These are phyloP conservation scores for Penaeus chinensis DNA, from an alignment of 1,140 invertebrate genomes.

Conservation along the genomic window DNA sequence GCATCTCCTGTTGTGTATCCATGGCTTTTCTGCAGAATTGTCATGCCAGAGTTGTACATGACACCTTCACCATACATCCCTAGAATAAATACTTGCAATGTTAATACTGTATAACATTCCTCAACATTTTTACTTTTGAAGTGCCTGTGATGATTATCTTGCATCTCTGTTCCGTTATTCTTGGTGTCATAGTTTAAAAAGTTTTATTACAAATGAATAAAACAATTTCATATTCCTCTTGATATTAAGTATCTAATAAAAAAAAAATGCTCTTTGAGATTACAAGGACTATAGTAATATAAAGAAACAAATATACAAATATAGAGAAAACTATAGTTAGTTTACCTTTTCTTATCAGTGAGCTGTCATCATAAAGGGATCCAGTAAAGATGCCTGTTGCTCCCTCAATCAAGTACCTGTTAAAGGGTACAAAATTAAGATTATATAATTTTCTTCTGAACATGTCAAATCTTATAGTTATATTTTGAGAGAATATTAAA, in stretches of 20 bases:
- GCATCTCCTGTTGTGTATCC: constrained; percentile 63
- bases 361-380: constrained; percentile 66
- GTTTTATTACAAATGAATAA: too few species aligned
- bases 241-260: too few species aligned
- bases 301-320: not conserved
- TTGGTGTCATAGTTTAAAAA: not conserved
- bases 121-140: not conserved
- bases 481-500: too few species aligned
- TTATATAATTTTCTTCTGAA: not conserved
- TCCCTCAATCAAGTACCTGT: constrained; percentile 66
- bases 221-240: too few species aligned
- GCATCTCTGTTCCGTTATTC: not conserved
- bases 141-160: not conserved
- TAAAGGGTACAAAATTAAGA: not conserved
- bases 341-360: constrained; percentile 61
- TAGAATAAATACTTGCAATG: constrained; percentile 12
- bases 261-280: not conserved
- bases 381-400: constrained; percentile 67
- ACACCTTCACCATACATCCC: constrained; percentile 63
- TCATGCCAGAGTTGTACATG: constrained; percentile 61
- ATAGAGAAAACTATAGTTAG: not conserved
- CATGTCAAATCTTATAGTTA: too few species aligned
- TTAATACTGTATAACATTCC: not conserved
- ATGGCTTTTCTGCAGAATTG: constrained; percentile 63
- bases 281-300: not conserved